Evolutionary conservation across 2,888 invertebrate genomes (phyloP).

Genomic region (Darwinula stevensoni): DNA sequence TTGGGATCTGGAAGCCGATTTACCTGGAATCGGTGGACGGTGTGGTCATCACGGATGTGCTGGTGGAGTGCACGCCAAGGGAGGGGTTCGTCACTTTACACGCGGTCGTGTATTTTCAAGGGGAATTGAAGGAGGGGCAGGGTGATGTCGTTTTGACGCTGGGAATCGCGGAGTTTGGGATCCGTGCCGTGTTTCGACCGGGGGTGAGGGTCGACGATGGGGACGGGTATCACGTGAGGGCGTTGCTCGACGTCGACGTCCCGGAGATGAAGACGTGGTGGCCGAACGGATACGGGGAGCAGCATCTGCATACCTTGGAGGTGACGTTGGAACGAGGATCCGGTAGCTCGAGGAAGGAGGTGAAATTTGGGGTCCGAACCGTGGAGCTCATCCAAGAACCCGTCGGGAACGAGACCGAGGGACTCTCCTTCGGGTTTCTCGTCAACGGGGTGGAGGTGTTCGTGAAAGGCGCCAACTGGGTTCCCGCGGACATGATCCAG

Average conservation of each 20-base stretch:
- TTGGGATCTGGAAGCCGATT: slow-evolving; percentile 89
- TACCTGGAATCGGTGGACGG: too few relatives aligned
- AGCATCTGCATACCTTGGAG: background rate
- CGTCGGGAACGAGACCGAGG: slow-evolving; percentile 17
- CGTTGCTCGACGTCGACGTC: too few relatives aligned
- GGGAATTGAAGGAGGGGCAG: too few relatives aligned
- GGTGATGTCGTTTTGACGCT: too few relatives aligned
- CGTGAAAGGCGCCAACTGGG: slow-evolving; percentile 81
- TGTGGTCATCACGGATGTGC: too few relatives aligned
- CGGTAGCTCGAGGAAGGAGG: background rate
- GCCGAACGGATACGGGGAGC: slow-evolving; percentile 2
- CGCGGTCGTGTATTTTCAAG: too few relatives aligned
- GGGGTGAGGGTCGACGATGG: too few relatives aligned
- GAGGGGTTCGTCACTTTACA: too few relatives aligned
- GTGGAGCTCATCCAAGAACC: slow-evolving; percentile 1
- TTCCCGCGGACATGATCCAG: slow-evolving; percentile 56
- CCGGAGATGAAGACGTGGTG: slow-evolving; percentile 1
- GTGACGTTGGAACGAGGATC: background rate
- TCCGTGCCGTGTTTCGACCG: too few relatives aligned
- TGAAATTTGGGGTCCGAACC: background rate
- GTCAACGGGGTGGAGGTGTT: slow-evolving; percentile 65
- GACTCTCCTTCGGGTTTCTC: slow-evolving; percentile 43
- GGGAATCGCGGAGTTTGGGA: too few relatives aligned
- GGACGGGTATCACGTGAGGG: too few relatives aligned
- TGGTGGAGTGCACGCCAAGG: too few relatives aligned